Base-by-base conservation (phyloP, 2,797 vertebrate genomes). In the Lagodon rhomboides region DNA sequence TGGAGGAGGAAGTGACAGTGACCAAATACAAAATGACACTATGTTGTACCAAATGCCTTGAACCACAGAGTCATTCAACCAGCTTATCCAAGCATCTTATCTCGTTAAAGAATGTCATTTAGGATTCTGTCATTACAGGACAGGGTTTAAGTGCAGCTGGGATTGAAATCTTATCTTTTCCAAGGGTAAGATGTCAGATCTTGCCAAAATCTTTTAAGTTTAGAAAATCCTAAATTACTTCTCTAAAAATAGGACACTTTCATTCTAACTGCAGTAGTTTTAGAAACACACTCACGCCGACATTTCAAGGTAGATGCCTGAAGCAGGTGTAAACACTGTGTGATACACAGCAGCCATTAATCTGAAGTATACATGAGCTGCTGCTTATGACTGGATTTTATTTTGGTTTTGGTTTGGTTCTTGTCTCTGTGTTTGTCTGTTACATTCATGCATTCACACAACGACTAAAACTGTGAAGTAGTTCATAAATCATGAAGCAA, bases 71-170 rank as follows among this genome's bases (percentile, higher is more conserved):
- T 66, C 73, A 60, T 68, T 67, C 38, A 20, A 11, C 58, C 63
- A 25, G 18, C 73, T 84, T 81, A 88, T 89, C 83, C 63, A 47
- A 72, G 74, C 78, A 88, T 85, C 86, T 85, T 30, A 79, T 86
- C 81, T 88, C 58, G 41, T 76, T 75, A 63, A 25, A 76, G 59
- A 61, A 69, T 41, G 82, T 63, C 50, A 80, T 83, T 82, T 73
- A 64, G 75, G 77, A 75, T 73, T 66, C 62, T 76, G 71, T 76
- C 70, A 54, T 84, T 47, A 78, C 66, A 70, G 62, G 64, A 63
- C 55, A 64, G 49, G 62, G 2, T 50, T 38, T 63, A 25, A 85
- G 71, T 61, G 77, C 78, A 59, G 56, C 4, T 43, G 17, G 67
- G 75, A 80, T 73, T 75, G 73, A 83, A 73, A 81, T 88, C 75